A percentile compares a stretch with the other conserved stretches of the same genome.
These are phyloP conservation scores for Rotaria sp. DNA, from an alignment of 2,888 invertebrate species.

Conservation along the genomic window DNA sequence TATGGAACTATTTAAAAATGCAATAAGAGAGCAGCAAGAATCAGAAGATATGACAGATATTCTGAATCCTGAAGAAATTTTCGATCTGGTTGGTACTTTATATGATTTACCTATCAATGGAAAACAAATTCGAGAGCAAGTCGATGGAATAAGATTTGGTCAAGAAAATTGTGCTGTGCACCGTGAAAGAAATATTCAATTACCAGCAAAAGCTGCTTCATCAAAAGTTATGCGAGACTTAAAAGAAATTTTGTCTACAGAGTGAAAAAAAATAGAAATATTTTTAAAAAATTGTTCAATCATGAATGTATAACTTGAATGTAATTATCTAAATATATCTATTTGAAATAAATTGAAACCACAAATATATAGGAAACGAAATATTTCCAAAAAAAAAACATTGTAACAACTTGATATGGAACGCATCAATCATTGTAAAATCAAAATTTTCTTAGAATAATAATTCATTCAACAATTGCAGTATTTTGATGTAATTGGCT, in stretches of 20 bases:
- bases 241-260: slow-evolving; percentile 52
- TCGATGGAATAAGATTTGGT: neutral
- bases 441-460: too few species aligned
- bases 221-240: neutral
- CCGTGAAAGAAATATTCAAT: neutral
- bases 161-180: neutral
- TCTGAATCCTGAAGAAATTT: neutral
- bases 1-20: neutral
- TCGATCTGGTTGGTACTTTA: neutral
- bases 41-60: neutral
- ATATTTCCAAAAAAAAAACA: too few species aligned
- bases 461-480: too few species aligned
- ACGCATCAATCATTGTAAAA: too few species aligned
- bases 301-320: too few species aligned
- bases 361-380: too few species aligned
- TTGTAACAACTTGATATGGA: too few species aligned
- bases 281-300: too few species aligned
- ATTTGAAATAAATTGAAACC: too few species aligned
- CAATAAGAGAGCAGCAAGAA: neutral
- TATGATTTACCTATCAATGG: neutral
- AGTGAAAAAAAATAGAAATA: too few species aligned
- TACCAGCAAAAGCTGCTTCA: neutral
- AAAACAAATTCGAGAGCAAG: neutral
- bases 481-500: too few species aligned
- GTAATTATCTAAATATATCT: too few species aligned